Evolutionary conservation across 2,797 vertebrate species (phyloP), one percentile per base, ranked within the genome.

Genomic region (Adelosebastes latens): DNA sequence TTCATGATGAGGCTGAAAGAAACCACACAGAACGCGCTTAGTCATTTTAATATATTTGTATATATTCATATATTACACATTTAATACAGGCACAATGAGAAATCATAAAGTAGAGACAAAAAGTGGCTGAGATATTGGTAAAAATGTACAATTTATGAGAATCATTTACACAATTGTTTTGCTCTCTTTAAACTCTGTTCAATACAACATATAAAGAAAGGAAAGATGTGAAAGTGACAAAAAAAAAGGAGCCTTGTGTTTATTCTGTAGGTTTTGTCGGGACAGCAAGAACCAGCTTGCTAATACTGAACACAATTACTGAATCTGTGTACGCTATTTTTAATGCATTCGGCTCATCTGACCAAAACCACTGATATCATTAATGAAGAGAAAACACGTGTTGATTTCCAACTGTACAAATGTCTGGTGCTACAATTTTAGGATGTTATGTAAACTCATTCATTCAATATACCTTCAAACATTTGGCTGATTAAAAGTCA

Each of bases 261-360:
- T 83, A 92, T 94, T 95, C 93, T 87, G 89, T 85, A 74, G 58
- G 72, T 91, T 89, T 89, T 88, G 87, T 92, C 87, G 94, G 95
- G 94, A 94, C 93, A 97, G 96, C 96, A 99, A 99, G 98, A 98
- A 96, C 98, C 98, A 99, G 98, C 98, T 99, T 95, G 98, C 98
- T 96, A 90, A 90, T 68, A 89, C 68, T 70, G 86, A 88, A 80
- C 65, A 86, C 29, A 84, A 56, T 84, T 83, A 83, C 70, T 89
- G 66, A 81, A 79, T 79, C 55, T 39, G 53, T 72, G 80, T 73
- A 2, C 25, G 80, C 16, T 63, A 46, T 27, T 18, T 58, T 67
- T 78, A n/a, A 87, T 42, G 71, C 14, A n/a, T 72, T 69, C 1
- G 66, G 46, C 56, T 85, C 25, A 22, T 80, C 56, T 52, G 42